These are phyloP conservation scores for Stigmatopora nigra DNA, from an alignment of 2,113 vertebrate genomes.

Conservation along the genomic window DNA sequence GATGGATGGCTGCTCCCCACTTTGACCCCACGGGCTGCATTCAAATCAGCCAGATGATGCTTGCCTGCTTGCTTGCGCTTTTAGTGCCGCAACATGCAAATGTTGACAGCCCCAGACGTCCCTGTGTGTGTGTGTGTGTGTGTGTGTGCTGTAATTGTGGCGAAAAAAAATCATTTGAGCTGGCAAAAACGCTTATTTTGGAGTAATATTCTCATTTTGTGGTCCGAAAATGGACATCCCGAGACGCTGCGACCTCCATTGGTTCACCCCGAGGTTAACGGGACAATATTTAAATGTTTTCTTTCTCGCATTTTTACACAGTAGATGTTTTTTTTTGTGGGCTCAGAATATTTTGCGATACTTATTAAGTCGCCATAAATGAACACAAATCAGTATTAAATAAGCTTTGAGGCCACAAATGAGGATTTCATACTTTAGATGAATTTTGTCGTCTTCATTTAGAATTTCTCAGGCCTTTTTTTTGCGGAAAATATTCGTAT, in stretches of 20 bases:
- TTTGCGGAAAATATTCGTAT: too few species aligned
- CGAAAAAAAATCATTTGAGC: background rate
- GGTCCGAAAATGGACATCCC: background rate
- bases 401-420: background rate
- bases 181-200: background rate
- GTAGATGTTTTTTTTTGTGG: too few species aligned
- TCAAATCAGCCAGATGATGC: conserved; percentile 10
- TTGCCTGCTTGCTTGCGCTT: background rate
- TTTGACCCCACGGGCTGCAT: conserved; percentile 8
- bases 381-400: too few species aligned
- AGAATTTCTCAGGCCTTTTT: too few species aligned
- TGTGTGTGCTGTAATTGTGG: background rate
- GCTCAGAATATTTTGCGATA: too few species aligned
- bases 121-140: too few species aligned
- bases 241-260: background rate
- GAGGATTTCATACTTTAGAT: background rate
- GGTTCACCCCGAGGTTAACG: background rate
- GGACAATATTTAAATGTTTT: background rate
- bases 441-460: too few species aligned
- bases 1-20: conserved; percentile 1
- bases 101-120: background rate
- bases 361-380: too few species aligned
- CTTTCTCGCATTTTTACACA: too few species aligned
- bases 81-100: conserved; percentile 4
- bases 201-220: background rate